phyloP scores from a whole-genome alignment of 1,140 invertebrate genomes.

The Meloidogyne hapla region DNA sequence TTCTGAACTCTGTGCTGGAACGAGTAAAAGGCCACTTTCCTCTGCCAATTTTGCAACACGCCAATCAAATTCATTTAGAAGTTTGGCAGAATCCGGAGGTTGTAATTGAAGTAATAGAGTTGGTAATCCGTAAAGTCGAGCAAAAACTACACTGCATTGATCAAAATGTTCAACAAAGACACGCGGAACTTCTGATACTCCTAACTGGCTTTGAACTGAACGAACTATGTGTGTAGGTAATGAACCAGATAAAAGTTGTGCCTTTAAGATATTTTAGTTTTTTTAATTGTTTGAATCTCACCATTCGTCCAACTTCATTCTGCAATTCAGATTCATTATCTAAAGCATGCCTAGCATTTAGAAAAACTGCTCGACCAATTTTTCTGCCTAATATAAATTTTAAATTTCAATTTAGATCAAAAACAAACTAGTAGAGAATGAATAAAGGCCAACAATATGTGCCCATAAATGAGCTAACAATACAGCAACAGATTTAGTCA shows the following conservation, averaged over 20 bases:
- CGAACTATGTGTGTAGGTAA: conserved; percentile 52
- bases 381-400: conserved; percentile 25
- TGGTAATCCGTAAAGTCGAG: conserved; percentile 52
- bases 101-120: conserved; percentile 53
- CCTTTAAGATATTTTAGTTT: conserved; percentile 38
- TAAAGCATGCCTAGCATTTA: conserved; percentile 60
- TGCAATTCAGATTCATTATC: conserved; percentile 46
- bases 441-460: conserved; percentile 59
- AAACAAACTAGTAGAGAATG: conserved; percentile 40
- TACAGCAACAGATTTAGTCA: conserved; percentile 39
- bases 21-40: conserved; percentile 22
- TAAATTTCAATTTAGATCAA: background rate
- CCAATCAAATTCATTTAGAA: conserved; percentile 57
- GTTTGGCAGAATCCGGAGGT: conserved; percentile 53
- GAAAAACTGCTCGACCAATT: conserved; percentile 52
- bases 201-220: conserved; percentile 54
- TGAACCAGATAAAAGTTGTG: conserved; percentile 44
- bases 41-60: conserved; percentile 45
- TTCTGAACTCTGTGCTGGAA: conserved; percentile 39
- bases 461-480: conserved; percentile 59
- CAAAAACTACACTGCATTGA: conserved; percentile 57
- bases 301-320: conserved; percentile 47
- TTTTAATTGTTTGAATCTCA: background rate
- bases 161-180: conserved; percentile 57
- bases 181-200: conserved; percentile 37